A percentile compares a stretch with the other conserved stretches of the same genome.
These are phyloP conservation scores for Microhierax caerulescens DNA, from an alignment of 2,797 vertebrate genomes.

Conservation along the genomic window DNA sequence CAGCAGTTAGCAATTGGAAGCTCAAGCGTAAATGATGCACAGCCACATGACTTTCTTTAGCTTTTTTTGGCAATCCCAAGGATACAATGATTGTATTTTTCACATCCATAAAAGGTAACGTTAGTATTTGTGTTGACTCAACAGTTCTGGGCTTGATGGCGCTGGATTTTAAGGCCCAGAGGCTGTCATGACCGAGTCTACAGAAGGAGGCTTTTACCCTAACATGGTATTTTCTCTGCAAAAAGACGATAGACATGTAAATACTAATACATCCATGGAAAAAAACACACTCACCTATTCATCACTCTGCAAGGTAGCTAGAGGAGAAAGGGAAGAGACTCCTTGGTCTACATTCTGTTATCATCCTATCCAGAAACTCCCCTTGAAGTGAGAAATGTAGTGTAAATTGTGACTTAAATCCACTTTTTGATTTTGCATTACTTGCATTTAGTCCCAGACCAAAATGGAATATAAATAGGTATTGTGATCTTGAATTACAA, in stretches of 20 bases:
- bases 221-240: not conserved
- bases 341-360: not conserved
- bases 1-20: not conserved
- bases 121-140: not conserved
- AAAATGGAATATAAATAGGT: not conserved
- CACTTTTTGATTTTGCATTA: not conserved
- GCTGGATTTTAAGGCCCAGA: not conserved
- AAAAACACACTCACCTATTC: not conserved
- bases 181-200: not conserved
- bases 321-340: not conserved
- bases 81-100: not conserved
- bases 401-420: not conserved
- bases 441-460: not conserved
- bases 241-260: not conserved
- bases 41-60: not conserved
- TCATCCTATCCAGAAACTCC: not conserved
- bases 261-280: not conserved
- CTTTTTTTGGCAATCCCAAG: not conserved
- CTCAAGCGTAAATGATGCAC: not conserved
- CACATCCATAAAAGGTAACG: conserved; percentile 31
- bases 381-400: not conserved
- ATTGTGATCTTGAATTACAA: conserved; percentile 15
- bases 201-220: not conserved
- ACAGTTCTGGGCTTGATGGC: not conserved
- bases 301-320: not conserved